Conservation (phyloP, 2,797 vertebrate genomes). For the Microctenopoma stevenorrisi region DNA sequence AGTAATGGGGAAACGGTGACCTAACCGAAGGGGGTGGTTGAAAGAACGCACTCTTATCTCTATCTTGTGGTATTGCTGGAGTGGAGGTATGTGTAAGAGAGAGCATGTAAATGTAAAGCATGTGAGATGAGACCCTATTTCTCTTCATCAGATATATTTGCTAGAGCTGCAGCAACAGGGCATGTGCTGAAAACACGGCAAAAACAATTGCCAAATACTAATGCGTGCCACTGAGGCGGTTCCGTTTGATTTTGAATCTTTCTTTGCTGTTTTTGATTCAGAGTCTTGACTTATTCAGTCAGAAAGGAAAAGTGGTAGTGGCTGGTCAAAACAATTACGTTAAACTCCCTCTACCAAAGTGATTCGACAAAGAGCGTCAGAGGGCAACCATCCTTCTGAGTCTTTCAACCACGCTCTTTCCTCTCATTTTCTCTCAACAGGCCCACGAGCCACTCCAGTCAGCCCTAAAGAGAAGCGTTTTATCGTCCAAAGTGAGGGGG, state of each 20-base stretch:
- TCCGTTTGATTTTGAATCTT: not conserved
- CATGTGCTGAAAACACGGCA: constrained; percentile 2
- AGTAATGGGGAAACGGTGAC: constrained; percentile 66
- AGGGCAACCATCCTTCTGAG: not conserved
- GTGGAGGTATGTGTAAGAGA: constrained; percentile 51
- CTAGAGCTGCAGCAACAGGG: constrained; percentile 5
- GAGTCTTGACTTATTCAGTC: constrained; percentile 3
- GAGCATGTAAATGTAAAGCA: constrained; percentile 59
- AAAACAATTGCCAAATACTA: not conserved
- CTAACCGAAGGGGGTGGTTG: constrained; percentile 63
- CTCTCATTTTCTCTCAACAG: constrained; percentile 57
- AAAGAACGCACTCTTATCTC: constrained; percentile 69
- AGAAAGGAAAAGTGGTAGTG: not conserved
- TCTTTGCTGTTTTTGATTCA: not conserved
- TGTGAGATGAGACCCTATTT: constrained; percentile 53
- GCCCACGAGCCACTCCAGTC: constrained; percentile 47
- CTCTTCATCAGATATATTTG: constrained; percentile 58
- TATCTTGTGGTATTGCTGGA: constrained; percentile 69
- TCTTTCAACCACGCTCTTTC: constrained; percentile 28
- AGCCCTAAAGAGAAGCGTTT: constrained; percentile 64
- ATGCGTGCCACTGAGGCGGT: not conserved
- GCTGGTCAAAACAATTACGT: constrained; percentile 19
- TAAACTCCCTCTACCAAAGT: constrained; percentile 18
- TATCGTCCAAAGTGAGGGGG: constrained; percentile 78
- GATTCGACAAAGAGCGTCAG: constrained; percentile 14